Evolutionary conservation across 37 sponge, comb jelly and placozoan species (phyloP), one percentile per base, ranked within the genome.

Genomic region (Tethya wilhelma): DNA sequence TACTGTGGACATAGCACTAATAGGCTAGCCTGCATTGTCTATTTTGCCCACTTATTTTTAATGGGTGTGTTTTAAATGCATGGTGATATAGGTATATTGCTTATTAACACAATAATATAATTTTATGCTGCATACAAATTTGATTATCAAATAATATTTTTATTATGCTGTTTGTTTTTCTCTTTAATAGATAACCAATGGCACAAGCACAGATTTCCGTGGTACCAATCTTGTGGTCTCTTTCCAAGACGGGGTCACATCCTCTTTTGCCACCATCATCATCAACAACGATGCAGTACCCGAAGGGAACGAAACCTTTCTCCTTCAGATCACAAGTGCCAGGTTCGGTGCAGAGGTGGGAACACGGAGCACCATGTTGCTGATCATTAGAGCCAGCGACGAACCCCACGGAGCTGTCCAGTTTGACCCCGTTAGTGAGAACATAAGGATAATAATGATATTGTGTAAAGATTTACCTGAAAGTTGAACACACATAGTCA

Each of bases 301-400:
- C 43, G 91, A 94, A 44, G 87, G 79, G 46, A 87, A 94, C 65
- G 89, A 94, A 55, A 89, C 88, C 4, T 94, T 75, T 63, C 41
- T 81, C 23, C 39, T 87, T 2, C 29, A 75, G 0, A 90, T 94
- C 30, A 59, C 29, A 6, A 73, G 60, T 34, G 71, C 77, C 30
- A 69, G 86, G 25, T 23, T 57, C 38, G 93, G 93, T 46, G 89
- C 85, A 79, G 83, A 70, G 42, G 46, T 89, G 2, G 88, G 90
- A 11, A 11, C 85, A 1, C 44, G 23, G 19, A 75, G 25, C 44
- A 63, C 71, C 1, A 29, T 83, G 55, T 14, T 40, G 55, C 55
- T 94, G 39, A 74, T 77, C 4, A 79, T 90, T 0, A 43, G 26
- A 31, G 88, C 87, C 65, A 94, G 73, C 75, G 94, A 94, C 34